Base-by-base conservation (phyloP, 1,140 invertebrate genomes). In the Hylaeus anthracinus region DNA sequence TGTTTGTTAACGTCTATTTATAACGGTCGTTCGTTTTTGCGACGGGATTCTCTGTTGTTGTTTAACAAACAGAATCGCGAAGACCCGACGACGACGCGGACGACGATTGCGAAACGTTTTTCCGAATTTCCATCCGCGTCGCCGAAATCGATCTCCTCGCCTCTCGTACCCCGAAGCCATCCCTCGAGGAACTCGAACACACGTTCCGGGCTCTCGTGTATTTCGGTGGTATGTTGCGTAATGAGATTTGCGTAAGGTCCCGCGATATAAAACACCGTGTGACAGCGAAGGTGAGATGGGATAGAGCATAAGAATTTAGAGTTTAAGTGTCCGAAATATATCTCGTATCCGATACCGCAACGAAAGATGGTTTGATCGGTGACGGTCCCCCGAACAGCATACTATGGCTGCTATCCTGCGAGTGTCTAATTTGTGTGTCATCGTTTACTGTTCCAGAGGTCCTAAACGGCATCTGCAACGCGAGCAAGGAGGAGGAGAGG, bases 401-500 rank as follows among this genome's bases (percentile, higher is more conserved):
- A 37, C 1, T 60, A 37, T 48, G 45, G 45, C 45, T 48, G n/a
- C 58, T 6, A 37, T 26, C 58, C n/a, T n/a, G 8, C 51, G 51
- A 60, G 2, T 37, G n/a, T 60, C 51, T 75, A 66, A 75, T 14
- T 56, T 43, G 48, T 1, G 9, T 26, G 26, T 71, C 37, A n/a
- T 65, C 12, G 69, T 72, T 86, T 87, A 88, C 79, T 90, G 91
- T 97, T 97, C 92, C 95, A 97, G 97, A 97, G 94, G 96, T 97
- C 88, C 94, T 97, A 92, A 97, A 96, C 94, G 96, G 97, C 85
- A 96, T 97, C 90, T 96, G 95, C 88, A 95, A 95, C 88, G 94
- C 95, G 65, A 94, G 95, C 92, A 97, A 97, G 92, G 97, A 97
- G 92, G 96, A 97, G 87, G 96, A 97, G 70, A 95, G 96, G 90